Evolutionary conservation across 1,140 invertebrate species (phyloP), one percentile per base, ranked within the genome.

Genomic region (Tribolium madens): DNA sequence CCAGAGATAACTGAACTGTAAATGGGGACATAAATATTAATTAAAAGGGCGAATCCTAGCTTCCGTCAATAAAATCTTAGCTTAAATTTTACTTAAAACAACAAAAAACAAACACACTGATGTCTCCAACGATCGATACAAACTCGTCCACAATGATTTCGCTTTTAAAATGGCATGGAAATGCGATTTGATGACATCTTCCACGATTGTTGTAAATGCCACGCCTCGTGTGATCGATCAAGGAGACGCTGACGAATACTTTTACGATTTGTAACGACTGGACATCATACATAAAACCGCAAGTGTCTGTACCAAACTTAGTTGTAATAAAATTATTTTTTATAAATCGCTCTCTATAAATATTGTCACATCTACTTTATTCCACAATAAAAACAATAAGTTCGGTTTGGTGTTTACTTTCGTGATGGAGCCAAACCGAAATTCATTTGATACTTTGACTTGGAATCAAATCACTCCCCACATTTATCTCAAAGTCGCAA

Each of bases 201-300:
- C 46, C 7, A 60, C 48, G 53, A 57, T 46, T 50, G 69, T 72
- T 72, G 50, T 57, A 50, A 73, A 75, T 74, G 77, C 77, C 77
- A 78, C 77, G 50, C 77, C 77, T 73, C 48, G 57, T 50, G 52
- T 50, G 52, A 78, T 78, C 77, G 77, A 78, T 78, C 73, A 76
- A 75, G 42, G 52, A 68, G 14, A 42, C 31, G 76, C 76, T 72
- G 70, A 78, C 76, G 72, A 18, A 76, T 26, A 52, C 76, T 75
- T 78, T 78, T 78, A 60, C 73, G 42, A 74, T 78, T 75, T 78
- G 71, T 72, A 73, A 78, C 73, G 72, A 78, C 46, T 75, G 76
- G 76, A 70, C 72, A 69, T 77, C 75, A 76, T 53, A 68, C 60
- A 70, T 76, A 70, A 71, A 76, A 33, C 42, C 47, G 42, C 68